Evolutionary conservation across 1,140 invertebrate species (phyloP).

Genomic region (Diplogasteroides magnus): DNA sequence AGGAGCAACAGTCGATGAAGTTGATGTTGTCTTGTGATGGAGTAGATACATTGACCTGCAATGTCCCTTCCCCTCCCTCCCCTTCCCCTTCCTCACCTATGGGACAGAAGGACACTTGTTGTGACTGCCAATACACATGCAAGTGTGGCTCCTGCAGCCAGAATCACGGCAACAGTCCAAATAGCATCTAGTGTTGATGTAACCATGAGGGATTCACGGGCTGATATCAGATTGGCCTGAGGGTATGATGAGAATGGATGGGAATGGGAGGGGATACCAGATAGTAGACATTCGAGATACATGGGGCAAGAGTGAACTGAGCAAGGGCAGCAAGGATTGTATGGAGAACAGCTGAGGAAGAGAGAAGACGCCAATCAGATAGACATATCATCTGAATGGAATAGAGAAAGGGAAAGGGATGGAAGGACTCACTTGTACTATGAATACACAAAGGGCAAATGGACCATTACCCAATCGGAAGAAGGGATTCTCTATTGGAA

Average conservation of each 20-base stretch:
- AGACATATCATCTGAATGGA: conserved; percentile 22
- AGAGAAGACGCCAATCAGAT: conserved; percentile 33
- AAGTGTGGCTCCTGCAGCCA: conserved; percentile 41
- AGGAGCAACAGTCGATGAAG: conserved; percentile 32
- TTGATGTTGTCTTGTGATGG: conserved; percentile 33
- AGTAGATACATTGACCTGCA: conserved; percentile 42
- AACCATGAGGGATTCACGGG: conserved; percentile 28
- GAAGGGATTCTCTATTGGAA: conserved; percentile 48
- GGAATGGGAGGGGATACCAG: not conserved
- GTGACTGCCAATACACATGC: conserved; percentile 41
- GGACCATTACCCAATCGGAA: conserved; percentile 52
- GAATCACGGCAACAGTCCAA: conserved; percentile 43
- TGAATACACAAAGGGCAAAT: conserved; percentile 45
- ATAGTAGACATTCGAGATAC: conserved; percentile 53
- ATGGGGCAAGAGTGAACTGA: conserved; percentile 44
- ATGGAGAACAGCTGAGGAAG: conserved; percentile 46
- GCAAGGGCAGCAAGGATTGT: conserved; percentile 44
- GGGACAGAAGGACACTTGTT: conserved; percentile 36
- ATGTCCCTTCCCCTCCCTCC: not conserved
- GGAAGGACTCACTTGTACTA: conserved; percentile 39
- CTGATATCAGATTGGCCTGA: conserved; percentile 40
- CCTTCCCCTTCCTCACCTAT: conserved; percentile 21
- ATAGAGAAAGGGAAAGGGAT: not conserved
- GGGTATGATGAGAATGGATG: not conserved
- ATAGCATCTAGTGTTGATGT: conserved; percentile 36